Conservation (phyloP, 1,140 invertebrate species). For the Aleiodes sp. region DNA sequence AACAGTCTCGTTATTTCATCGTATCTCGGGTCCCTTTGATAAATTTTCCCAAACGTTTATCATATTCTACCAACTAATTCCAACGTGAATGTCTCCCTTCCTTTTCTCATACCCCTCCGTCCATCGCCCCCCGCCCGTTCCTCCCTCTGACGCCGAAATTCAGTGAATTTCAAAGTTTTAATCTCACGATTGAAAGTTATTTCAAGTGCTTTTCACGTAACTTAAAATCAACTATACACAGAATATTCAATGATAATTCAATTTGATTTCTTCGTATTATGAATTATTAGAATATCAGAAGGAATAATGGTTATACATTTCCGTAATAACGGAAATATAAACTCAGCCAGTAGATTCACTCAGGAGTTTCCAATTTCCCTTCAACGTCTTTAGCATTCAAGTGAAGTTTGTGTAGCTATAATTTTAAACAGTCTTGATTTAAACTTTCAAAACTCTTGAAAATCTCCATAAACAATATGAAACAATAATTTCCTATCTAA, state of each 20-base stretch:
- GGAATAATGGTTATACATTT: background rate
- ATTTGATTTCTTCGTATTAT: background rate
- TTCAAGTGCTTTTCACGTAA: background rate
- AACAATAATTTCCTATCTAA: too few species aligned
- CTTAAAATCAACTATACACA: background rate
- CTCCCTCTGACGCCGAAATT: too few species aligned
- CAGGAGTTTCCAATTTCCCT: constrained; percentile 26
- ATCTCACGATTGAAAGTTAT: background rate
- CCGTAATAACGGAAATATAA: constrained; percentile 28
- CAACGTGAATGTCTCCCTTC: too few species aligned
- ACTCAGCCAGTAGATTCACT: constrained; percentile 16
- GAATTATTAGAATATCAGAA: background rate
- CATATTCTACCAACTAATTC: too few species aligned
- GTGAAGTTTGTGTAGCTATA: background rate
- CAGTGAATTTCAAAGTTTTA: too few species aligned
- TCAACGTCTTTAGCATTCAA: constrained; percentile 28
- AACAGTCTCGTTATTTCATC: background rate
- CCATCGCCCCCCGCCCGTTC: too few species aligned
- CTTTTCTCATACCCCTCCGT: too few species aligned
- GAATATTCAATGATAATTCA: too few species aligned
- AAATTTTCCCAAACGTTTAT: too few species aligned
- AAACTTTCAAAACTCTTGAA: background rate
- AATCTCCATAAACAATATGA: constrained; percentile 6
- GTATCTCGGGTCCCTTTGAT: too few species aligned
- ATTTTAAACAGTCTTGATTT: constrained; percentile 11